Conservation (phyloP, 2,113 vertebrate species). For the Progne subis region DNA sequence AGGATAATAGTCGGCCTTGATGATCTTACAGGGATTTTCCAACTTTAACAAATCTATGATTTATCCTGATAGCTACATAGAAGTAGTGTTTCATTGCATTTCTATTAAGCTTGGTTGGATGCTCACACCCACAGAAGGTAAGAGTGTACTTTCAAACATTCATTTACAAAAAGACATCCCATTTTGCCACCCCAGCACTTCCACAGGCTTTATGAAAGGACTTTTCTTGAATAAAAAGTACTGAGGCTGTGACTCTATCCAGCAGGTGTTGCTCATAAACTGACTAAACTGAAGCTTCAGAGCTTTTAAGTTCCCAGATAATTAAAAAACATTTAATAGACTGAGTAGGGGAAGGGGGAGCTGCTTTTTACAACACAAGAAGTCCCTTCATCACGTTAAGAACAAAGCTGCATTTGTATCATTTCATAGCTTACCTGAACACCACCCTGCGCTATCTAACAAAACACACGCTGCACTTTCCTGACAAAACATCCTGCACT, state of each 20-base stretch:
- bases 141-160: background rate
- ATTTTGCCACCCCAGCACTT: background rate
- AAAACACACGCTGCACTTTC: too few relatives aligned
- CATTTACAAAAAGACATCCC: background rate
- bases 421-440: background rate
- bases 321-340: background rate
- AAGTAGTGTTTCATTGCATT: background rate
- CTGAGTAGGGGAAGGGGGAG: background rate
- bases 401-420: background rate
- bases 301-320: background rate
- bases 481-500: too few relatives aligned
- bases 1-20: background rate
- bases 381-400: background rate
- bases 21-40: background rate
- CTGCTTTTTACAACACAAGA: background rate
- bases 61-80: background rate
- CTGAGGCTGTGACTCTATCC: background rate
- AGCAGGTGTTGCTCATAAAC: background rate
- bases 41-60: background rate
- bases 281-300: background rate
- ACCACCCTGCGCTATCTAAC: background rate
- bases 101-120: background rate
- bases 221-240: background rate
- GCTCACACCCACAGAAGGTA: background rate
- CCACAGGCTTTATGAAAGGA: background rate